phyloP scores from a whole-genome alignment of 2,888 invertebrate species.

The Nineta flava region DNA sequence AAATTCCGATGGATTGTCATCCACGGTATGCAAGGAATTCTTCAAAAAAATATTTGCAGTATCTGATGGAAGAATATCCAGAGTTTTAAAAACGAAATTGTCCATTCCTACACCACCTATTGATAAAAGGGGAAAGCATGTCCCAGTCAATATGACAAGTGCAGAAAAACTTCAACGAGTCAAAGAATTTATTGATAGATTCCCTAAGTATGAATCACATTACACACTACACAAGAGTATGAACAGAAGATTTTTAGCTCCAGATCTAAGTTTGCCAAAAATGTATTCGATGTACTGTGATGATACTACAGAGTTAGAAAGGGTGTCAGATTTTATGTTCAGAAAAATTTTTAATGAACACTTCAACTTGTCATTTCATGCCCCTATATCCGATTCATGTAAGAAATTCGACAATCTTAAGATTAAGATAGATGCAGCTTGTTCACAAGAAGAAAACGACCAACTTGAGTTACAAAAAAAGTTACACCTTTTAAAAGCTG shows the following conservation, averaged over 20 bases:
- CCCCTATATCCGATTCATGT: neutral
- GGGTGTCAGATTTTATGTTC: neutral
- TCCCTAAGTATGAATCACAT: neutral
- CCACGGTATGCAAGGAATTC: neutral
- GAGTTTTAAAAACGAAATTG: conserved; percentile 1
- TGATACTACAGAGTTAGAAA: neutral
- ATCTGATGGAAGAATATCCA: conserved; percentile 2
- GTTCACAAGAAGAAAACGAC: neutral
- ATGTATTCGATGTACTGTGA: neutral
- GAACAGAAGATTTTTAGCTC: neutral
- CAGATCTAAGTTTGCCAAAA: neutral
- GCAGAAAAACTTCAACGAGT: neutral
- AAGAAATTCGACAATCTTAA: neutral
- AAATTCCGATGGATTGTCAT: too few relatives aligned
- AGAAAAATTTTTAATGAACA: neutral
- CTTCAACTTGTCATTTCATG: neutral
- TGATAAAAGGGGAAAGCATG: neutral
- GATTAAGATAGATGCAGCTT: neutral
- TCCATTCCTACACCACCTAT: neutral
- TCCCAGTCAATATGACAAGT: neutral
- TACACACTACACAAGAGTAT: neutral
- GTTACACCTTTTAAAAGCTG: conserved; percentile 4
- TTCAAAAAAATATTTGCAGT: neutral
- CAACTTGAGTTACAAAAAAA: neutral
- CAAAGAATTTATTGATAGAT: neutral